Percentiles rank a stretch among this genome's conserved stretches.
Conservation (phyloP, 1,140 invertebrate species). For the Phenacoccus solenopsis region DNA sequence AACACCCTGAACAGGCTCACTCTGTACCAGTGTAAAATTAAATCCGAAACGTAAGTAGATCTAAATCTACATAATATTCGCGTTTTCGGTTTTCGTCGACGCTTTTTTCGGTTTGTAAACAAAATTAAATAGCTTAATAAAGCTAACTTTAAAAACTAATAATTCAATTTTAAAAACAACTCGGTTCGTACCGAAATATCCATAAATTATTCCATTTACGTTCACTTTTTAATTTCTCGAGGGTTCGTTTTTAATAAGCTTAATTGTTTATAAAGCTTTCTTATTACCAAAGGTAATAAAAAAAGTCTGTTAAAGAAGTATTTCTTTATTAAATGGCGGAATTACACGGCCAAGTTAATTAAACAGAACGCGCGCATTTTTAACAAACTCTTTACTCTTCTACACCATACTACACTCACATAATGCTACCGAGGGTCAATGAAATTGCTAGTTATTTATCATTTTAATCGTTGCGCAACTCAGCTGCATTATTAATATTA, state of each 20-base stretch:
- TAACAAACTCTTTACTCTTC: background rate
- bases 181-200: background rate
- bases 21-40: too few relatives aligned
- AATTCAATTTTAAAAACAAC: slow-evolving; percentile 3
- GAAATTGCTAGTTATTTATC: background rate
- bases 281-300: background rate
- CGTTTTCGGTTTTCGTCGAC: background rate
- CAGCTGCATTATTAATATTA: background rate
- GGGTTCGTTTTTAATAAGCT: slow-evolving; percentile 1
- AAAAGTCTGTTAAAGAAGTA: slow-evolving; percentile 2
- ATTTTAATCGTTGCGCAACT: background rate
- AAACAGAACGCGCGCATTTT: background rate
- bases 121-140: slow-evolving; percentile 4
- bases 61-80: slow-evolving; percentile 3
- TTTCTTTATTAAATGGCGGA: background rate
- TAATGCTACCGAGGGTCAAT: background rate
- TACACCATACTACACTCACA: background rate
- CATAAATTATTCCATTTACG: slow-evolving; percentile 3
- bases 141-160: slow-evolving; percentile 3
- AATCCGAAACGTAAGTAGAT: too few relatives aligned
- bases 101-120: background rate
- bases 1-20: too few relatives aligned
- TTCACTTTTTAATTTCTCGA: background rate
- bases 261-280: slow-evolving; percentile 3
- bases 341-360: background rate